Evolutionary conservation across 1,140 invertebrate genomes (phyloP).

Genomic region (Drosophila pachea): DNA sequence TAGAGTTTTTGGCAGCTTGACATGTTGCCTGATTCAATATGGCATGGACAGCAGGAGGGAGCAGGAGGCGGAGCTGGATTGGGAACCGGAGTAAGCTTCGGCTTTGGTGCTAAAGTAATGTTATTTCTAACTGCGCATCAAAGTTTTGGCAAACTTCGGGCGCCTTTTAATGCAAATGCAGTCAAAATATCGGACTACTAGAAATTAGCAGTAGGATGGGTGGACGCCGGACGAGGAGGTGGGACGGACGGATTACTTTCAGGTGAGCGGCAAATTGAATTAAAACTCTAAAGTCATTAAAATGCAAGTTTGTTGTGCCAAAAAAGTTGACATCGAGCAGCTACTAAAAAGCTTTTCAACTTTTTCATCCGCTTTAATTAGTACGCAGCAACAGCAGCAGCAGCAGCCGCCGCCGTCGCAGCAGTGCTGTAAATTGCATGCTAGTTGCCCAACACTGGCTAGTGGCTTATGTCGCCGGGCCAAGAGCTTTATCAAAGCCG

Average conservation of each 20-base stretch:
- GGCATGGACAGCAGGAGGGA: neutral
- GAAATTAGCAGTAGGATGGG: constrained; percentile 8
- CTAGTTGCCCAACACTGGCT: constrained; percentile 27
- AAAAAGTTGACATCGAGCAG: constrained; percentile 52
- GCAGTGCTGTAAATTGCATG: constrained; percentile 10
- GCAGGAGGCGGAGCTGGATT: too few relatives aligned
- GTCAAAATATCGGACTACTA: constrained; percentile 46
- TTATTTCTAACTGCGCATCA: constrained; percentile 45
- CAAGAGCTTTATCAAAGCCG: constrained; percentile 20
- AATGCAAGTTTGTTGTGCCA: constrained; percentile 52
- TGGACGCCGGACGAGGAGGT: neutral
- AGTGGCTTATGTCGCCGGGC: constrained; percentile 15
- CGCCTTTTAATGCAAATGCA: constrained; percentile 60
- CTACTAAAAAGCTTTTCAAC: constrained; percentile 59
- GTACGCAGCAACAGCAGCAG: neutral
- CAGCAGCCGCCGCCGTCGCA: too few relatives aligned
- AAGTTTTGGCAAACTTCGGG: constrained; percentile 39
- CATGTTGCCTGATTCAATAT: constrained; percentile 55
- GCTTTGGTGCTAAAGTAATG: constrained; percentile 42
- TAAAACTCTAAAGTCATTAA: constrained; percentile 68
- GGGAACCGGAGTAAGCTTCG: neutral
- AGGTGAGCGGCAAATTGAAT: constrained; percentile 62
- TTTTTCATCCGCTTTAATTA: constrained; percentile 24
- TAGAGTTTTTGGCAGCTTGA: constrained; percentile 56
- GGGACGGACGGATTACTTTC: constrained; percentile 28